Base-by-base conservation (phyloP, 2,113 vertebrate genomes). In the Paramormyrops kingsleyae region DNA sequence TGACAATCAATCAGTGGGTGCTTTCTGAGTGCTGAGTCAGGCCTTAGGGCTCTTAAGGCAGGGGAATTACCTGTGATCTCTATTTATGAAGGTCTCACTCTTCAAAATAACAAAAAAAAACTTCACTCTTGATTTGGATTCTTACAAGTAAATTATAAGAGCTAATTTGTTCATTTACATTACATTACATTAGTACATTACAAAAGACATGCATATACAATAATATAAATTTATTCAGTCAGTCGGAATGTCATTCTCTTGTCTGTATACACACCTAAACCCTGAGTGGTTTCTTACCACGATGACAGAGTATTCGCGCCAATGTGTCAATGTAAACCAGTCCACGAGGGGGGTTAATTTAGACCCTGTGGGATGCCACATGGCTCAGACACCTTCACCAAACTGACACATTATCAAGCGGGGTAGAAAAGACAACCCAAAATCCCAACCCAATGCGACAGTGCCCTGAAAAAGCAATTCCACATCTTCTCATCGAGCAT, bases 381-480 rank as follows among this genome's bases (percentile, higher is more conserved):
- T 87, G 86, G 49, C 50, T 19, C 39, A 17, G 56, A 66, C 24
- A 39, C 87, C 87, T 24, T 59, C 87, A 88, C 35, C 87, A 88
- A 88, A 88, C 52, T 59, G 39, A 88, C 39, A 88, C 56, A 88
- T 88, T 88, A 19, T 66, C 52, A 52, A 87, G 84, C 3, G 4
- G 87, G 87, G 56, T 66, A 44, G 52, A 44, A 44, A 42, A 87
- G 31, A 59, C n/a, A 24, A 6, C 4, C 17, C 21, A 62, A 35
- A 59, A 21, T 27, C 86, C 52, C 12, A 5, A 88, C 21, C 35
- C 39, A 87, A 52, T 35, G 17, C 19, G 1, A 52, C 12, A 4
- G 13, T 13, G 12, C 50, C 31, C 31, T 56, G 12, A 47, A 44
- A n/a, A 13, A 9, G 31, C 85, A 42, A 24, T 56, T 35, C 50